Evolutionary conservation across 2,888 invertebrate species (phyloP).

Genomic region (Patella pellucida): DNA sequence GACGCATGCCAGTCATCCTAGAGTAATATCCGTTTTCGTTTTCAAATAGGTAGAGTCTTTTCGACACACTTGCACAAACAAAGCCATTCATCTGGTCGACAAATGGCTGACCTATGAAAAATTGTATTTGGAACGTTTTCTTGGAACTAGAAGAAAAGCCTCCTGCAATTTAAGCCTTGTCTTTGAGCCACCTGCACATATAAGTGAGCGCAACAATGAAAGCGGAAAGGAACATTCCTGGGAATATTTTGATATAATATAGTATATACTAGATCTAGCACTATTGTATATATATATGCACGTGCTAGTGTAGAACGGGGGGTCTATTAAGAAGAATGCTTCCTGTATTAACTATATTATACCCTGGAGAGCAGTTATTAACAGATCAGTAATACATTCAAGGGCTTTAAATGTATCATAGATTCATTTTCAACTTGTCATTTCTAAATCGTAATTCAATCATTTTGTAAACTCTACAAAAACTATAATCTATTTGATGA

Average conservation of each 20-base stretch:
- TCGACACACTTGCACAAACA: slow-evolving; percentile 10
- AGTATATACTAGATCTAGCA: background rate
- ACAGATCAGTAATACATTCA: no score
- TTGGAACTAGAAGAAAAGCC: background rate
- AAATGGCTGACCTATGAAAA: slow-evolving; percentile 9
- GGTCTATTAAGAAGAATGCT: background rate
- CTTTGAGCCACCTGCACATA: background rate
- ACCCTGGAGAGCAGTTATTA: no score
- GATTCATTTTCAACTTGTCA: no score
- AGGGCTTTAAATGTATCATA: no score
- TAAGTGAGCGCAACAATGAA: background rate
- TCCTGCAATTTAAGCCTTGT: no score
- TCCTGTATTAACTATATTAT: no score
- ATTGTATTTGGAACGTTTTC: background rate
- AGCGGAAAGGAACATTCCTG: background rate
- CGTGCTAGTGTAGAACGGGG: background rate
- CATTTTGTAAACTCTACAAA: no score
- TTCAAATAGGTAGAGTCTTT: slow-evolving; percentile 14
- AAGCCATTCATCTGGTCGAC: background rate
- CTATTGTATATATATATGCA: background rate
- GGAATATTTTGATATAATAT: background rate
- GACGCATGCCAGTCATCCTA: slow-evolving; percentile 11
- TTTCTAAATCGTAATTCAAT: no score
- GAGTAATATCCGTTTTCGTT: slow-evolving; percentile 20
- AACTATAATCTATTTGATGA: no score